phyloP scores from a whole-genome alignment of 2,113 vertebrate species.

The Carollia perspicillata region DNA sequence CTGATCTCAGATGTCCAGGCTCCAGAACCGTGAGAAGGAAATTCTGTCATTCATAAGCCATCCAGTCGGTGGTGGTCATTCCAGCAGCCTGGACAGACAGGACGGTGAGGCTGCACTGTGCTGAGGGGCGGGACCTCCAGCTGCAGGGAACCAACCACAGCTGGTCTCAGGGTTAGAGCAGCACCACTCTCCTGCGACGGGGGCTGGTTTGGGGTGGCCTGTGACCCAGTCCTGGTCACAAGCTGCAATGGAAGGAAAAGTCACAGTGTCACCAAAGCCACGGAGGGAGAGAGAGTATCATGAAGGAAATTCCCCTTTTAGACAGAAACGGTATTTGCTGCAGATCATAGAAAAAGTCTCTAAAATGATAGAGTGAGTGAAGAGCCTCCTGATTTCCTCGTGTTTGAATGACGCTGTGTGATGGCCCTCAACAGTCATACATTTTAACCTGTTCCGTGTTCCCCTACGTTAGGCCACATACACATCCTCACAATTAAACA shows the following conservation, averaged over 20 bases:
- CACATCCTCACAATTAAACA: not conserved
- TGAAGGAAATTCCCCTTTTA: not conserved
- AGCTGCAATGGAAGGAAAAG: not conserved
- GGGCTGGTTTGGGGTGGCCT: not conserved
- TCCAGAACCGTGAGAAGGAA: not conserved
- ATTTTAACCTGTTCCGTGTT: not conserved
- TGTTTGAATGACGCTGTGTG: not conserved
- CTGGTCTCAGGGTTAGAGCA: not conserved
- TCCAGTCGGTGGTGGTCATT: not conserved
- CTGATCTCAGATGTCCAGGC: not conserved
- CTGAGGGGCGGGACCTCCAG: accelerated
- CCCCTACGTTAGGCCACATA: not conserved
- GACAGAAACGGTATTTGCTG: not conserved
- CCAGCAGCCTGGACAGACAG: not conserved
- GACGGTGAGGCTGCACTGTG: not conserved
- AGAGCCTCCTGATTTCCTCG: not conserved
- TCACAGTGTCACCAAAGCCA: not conserved
- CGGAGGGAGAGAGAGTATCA: not conserved
- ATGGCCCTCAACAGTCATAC: accelerated
- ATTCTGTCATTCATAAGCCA: not conserved
- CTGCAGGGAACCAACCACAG: too few species aligned
- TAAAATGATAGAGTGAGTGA: accelerated
- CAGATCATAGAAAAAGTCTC: not conserved
- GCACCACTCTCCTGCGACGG: not conserved
- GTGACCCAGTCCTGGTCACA: not conserved